Base-by-base conservation (phyloP, 2,888 invertebrate species). In the Scaptomyza caliginosa region DNA sequence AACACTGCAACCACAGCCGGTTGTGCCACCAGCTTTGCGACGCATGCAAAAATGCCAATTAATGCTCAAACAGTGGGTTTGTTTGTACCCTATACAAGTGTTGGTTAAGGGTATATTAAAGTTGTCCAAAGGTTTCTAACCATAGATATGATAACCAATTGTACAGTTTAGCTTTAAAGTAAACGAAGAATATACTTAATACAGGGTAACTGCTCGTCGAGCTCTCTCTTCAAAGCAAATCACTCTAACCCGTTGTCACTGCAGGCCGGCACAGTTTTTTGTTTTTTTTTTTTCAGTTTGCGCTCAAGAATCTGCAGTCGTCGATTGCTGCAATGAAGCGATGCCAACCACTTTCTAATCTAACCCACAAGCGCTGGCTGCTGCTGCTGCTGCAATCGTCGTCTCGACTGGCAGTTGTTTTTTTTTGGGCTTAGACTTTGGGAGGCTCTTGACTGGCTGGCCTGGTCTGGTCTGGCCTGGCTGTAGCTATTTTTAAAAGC, bases 21-120 rank as follows among this genome's bases (percentile, higher is more conserved):
- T 74, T 58, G 45, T 28, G 11, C 56, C 65, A 30, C 19, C 45
- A 74, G 69, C 65, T 59, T n/a, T 49, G 43, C 65, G 55, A 57
- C 57, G 74, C 77, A 77, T 67, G 74, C 80, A 74, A 79, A 76
- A 77, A 71, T 74, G 76, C 77, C 77, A 74, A 77, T 80, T 67
- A 74, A 64, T 73, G 67, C 39, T 24, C 19, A 23, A 13, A 48
- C 24, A 42, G 23, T 34, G 19, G 26, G 10, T 40, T 16, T 19
- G 32, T 39, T 10, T 28, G 30, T n/a, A 28, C n/a, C 17, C 45
- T 7, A 2, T 45, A 28, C 17, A 24, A 24, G 6, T 4, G 4
- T 4, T 6, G 10, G 5, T 4, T 16, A 11, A 11, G 24, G 11
- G 16, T 13, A 4, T 11, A 21, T 3, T 13, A 1, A 40, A 40